A percentile compares a stretch with the other conserved stretches of the same genome.
Evolutionary conservation across 2,888 invertebrate genomes (phyloP).

Genomic region (Liodrosophila aerea): DNA sequence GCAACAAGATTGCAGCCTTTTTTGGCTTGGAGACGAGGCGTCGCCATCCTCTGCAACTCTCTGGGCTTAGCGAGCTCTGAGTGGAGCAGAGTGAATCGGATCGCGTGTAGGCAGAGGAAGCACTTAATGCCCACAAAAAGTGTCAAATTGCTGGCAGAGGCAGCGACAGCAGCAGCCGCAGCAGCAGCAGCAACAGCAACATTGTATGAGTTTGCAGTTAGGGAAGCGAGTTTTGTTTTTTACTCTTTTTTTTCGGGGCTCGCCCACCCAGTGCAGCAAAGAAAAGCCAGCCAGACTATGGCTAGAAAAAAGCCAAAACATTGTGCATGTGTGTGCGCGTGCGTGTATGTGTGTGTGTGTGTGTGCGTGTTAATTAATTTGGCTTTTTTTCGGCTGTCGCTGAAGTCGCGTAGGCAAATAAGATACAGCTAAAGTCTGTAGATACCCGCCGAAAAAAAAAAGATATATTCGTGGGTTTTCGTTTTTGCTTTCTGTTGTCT

Average conservation of each 20-base stretch:
- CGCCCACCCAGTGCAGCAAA: constrained; percentile 47
- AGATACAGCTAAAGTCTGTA: constrained; percentile 52
- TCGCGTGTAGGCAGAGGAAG: constrained; percentile 80
- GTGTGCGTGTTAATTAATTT: constrained; percentile 69
- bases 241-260: constrained; percentile 7
- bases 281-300: constrained; percentile 28
- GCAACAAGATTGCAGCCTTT: constrained; percentile 58
- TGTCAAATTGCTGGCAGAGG: constrained; percentile 78
- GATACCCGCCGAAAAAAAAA: constrained; percentile 34
- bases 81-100: constrained; percentile 24
- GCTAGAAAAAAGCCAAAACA: constrained; percentile 43
- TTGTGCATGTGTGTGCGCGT: constrained; percentile 14
- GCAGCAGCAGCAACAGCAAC: constrained; percentile 2
- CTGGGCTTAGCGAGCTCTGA: constrained; percentile 14
- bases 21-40: constrained; percentile 71
- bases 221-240: constrained; percentile 14
- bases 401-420: constrained; percentile 63
- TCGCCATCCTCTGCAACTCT: constrained; percentile 47
- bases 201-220: constrained; percentile 7
- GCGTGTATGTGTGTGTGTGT: too few relatives aligned
- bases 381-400: constrained; percentile 38
- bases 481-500: too few relatives aligned
- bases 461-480: constrained; percentile 61
- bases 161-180: too few relatives aligned
- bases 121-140: constrained; percentile 82